Base-by-base conservation (phyloP, 2,113 vertebrate genomes). In the Nibea albiflora region DNA sequence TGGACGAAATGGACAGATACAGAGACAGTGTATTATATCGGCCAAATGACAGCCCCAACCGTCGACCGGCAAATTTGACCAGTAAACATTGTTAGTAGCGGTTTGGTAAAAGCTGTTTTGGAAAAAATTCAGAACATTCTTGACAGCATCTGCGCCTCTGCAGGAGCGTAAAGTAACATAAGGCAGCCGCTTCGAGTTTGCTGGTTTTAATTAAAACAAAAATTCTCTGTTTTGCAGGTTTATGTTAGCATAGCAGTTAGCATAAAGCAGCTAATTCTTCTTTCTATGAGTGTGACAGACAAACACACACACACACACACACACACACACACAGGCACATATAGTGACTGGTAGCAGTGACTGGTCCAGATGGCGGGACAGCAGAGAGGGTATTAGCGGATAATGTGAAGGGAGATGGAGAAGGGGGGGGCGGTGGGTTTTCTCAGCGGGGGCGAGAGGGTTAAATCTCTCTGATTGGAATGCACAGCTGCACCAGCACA, bases 381-480 rank as follows among this genome's bases (percentile, higher is more conserved):
- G 81, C 62, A 61, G 54, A 61, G 54, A 71, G 69, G 83, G 75
- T 86, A 89, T 93, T 89, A 92, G 75, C 65, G 82, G 74, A 83
- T 88, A 83, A 82, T 75, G 72, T 65, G 79, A 72, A 72, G 28
- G 66, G 68, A 56, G 76, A 62, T 69, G 78, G 44, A 35, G 35
- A 35, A 20, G 67, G 52, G 4, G 35, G 53, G 56, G 76, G 73
- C n/a, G 58, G 73, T 60, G 63, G 24, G 24, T 26, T 26, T 17
- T 49, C 49, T 56, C 44, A 17, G 67, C 7, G 54, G 78, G 88
- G 89, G 88, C 58, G 76, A 76, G 61, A 81, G 92, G 90, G 92
- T 92, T 89, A 93, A 92, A 88, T 85, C 88, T 88, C 83, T 73
- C 44, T 92, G 93, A 94, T 92, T 94, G 92, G 91, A 92, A 93